Base-by-base conservation (phyloP, 2,888 invertebrate species). In the Epinotia nisella region DNA sequence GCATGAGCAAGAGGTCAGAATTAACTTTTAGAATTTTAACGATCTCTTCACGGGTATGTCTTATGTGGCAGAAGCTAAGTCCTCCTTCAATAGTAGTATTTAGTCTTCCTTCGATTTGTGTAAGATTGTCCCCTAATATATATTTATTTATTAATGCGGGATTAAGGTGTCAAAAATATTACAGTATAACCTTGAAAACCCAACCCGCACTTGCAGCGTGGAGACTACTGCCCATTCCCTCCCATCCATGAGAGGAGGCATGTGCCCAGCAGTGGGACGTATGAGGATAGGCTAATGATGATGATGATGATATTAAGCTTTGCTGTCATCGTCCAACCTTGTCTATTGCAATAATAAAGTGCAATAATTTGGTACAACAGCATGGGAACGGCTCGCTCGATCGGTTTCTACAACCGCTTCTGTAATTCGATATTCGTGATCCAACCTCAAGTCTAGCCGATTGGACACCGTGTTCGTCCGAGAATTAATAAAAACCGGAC, bases 391-490 rank as follows among this genome's bases (percentile, higher is more conserved):
- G 19, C 24, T 17, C 41, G 39, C 59, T 49, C 21, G 55, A 41
- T 66, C 51, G 61, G 58, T 74, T 74, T 71, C 74, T 58, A n/a
- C 67, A 71, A 74, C 67, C 67, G 51, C 74, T 65, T 60, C 74
- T 65, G 67, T 74, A 68, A 68, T 74, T 71, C 15, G 71, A 68
- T 55, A 71, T 35, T 74, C 74, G 68, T 74, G 74, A 67, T 51
- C 71, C 21, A 19, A 64, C 70, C 45, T 70, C 66, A 70, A 66
- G 61, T 45, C 53, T 13, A 58, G n/a, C 41, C 21, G 59, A 61
- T 68, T 41, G 66, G 67, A 56, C 67, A 62, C 55, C 51, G 59
- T 51, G 41, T 45, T 55, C 35, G 15, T 41, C 21, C 5, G 29
- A 15, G 45, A 15, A 64, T 64, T 17, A 35, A 64, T 51, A 53